Evolutionary conservation across 2,888 invertebrate genomes (phyloP).

Genomic region (Crossocerus cetratus): DNA sequence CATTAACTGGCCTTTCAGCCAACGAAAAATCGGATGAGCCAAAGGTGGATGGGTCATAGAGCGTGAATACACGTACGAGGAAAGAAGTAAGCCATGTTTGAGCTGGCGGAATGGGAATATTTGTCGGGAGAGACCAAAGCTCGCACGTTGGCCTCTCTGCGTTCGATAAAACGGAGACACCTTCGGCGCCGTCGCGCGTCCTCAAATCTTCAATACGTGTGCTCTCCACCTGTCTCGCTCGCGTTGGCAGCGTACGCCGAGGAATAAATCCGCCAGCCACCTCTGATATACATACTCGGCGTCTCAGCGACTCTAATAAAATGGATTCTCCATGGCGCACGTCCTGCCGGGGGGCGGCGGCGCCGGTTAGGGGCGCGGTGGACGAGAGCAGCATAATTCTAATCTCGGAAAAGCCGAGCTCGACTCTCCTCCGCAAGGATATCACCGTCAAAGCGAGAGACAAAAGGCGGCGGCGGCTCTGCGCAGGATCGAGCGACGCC

Average conservation of each 20-base stretch:
- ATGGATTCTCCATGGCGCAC: too few species aligned
- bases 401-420: background rate
- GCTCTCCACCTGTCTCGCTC: constrained; percentile 40
- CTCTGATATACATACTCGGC: background rate
- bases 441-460: background rate
- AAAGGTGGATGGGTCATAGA: background rate
- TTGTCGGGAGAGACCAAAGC: constrained; percentile 55
- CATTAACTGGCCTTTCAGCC: background rate
- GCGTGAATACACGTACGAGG: background rate
- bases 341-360: too few species aligned
- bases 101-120: constrained; percentile 64
- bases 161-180: constrained; percentile 69
- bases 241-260: constrained; percentile 28
- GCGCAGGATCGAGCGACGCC: background rate
- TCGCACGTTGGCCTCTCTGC: constrained; percentile 57
- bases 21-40: background rate
- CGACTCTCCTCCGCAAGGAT: constrained; percentile 1
- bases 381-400: background rate
- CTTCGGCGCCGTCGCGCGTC: constrained; percentile 67
- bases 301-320: background rate
- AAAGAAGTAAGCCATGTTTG: constrained; percentile 23
- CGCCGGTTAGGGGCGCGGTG: background rate
- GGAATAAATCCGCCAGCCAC: background rate
- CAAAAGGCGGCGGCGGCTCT: background rate
- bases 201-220: constrained; percentile 43